Base-by-base conservation (phyloP, 2,797 vertebrate species). In the Sardinella longiceps region DNA sequence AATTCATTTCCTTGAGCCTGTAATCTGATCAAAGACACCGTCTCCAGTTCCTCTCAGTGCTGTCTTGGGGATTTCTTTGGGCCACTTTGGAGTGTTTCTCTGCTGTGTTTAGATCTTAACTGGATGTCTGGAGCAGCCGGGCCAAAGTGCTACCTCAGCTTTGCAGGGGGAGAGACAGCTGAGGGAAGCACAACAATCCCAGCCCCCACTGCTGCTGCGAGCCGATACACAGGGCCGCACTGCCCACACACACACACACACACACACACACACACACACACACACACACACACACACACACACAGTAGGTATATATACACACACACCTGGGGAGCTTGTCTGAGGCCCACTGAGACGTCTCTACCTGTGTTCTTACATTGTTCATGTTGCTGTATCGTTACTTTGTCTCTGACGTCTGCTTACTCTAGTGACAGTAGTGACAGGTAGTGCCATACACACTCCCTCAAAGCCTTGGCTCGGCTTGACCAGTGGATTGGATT, bases 61-160 rank as follows among this genome's bases (percentile, higher is more conserved):
- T 84, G 88, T 93, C 90, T 91, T 86, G 25, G 58, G 30, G 86
- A 92, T 85, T 89, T 92, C 91, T 92, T 89, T 91, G 87, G 88
- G 89, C 84, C 87, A 92, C 92, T 94, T 92, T 93, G 91, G 94
- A 93, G 91, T 94, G 91, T 94, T 93, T 94, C 93, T 95, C 94
- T 93, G 91, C 89, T 84, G 85, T 84, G 86, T 80, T 81, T 85
- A 85, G 84, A 82, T 82, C 92, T 93, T 93, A 92, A 94, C 93
- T 91, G 12, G 33, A 23, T 39, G 81, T 83, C 82, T 0, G 33
- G 81, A 81, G 84, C 82, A 66, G 20, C 15, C 66, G 81, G 39
- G 63, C 89, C 89, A 87, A 86, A 86, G 89, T 90, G 91, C 88
- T 90, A 89, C 88, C 91, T 93, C 91, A 89, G 91, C 90, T 91